Base-by-base conservation (phyloP, 1,140 invertebrate genomes). In the Aradophagus sp. region DNA sequence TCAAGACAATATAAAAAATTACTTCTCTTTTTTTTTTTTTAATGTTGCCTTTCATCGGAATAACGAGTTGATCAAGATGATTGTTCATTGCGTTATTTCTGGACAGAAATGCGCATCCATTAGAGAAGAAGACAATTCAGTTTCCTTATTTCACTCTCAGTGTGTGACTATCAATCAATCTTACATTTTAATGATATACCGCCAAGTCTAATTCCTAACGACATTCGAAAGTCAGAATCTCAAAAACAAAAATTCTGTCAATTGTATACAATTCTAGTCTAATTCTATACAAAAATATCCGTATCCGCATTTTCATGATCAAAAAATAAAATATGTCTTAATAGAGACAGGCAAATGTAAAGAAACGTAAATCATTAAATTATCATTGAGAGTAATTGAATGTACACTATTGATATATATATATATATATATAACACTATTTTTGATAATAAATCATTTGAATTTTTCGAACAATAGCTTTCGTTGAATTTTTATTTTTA, bases 181-280 rank as follows among this genome's bases (percentile, higher is more conserved):
- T 70, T 74, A 74, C 41, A 67, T 42, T 50, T 63, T 67, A 74
- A 74, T 74, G 72, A 74, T 74, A 74, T 74, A 67, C 69, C 59
- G 39, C 48, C 41, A 39, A 47, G 61, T 58, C 70, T 45, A 71
- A 71, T 74, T 74, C 61, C 62, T 61, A 62, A 67, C 35, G 62
- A 36, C 36, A 16, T 17, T 45, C n/a, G 16, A 52, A 32, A 8
- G 42, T 39, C 56, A n/a, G 39, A 29, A 50, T 23, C 20, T 4
- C 8, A 8, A 8, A 11, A 31, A 31, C 29, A 31, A 31, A 31
- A 10, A 23, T 4, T 4, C 20, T 23, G 8, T 8, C 20, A 23
- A 23, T 8, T 23, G 4, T 4, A 8, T n/a, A n/a, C n/a, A n/a
- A n/a, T n/a, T n/a, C n/a, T n/a, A n/a, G n/a, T n/a, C n/a, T n/a